These are phyloP conservation scores for Nephrotoma appendiculata DNA, from an alignment of 2,888 invertebrate species.

Conservation along the genomic window DNA sequence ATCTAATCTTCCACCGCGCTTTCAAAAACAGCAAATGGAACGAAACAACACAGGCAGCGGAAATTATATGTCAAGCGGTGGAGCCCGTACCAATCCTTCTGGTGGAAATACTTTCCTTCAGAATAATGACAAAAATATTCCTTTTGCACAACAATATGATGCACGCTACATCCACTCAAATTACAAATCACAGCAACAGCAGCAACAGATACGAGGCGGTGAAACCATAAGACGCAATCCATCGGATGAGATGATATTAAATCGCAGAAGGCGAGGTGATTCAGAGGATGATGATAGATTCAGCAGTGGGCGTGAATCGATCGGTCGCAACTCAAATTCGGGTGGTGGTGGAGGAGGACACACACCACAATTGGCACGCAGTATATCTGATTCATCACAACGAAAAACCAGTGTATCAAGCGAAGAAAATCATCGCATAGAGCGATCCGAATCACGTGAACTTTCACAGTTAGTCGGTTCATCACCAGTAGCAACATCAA, in stretches of 20 bases:
- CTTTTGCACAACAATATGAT: slow-evolving; percentile 22
- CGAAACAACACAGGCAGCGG: slow-evolving; percentile 13
- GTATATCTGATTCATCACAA: slow-evolving; percentile 33
- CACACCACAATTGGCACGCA: slow-evolving; percentile 25
- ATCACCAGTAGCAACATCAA: not conserved
- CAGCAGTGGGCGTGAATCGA: slow-evolving; percentile 15
- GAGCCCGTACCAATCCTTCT: not conserved
- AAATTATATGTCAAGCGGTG: not conserved
- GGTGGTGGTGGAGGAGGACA: slow-evolving; percentile 10
- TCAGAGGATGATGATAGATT: slow-evolving; percentile 20
- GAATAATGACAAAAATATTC: slow-evolving; percentile 14
- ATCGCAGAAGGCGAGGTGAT: slow-evolving; percentile 15
- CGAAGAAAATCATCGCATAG: slow-evolving; percentile 12
- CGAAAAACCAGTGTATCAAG: slow-evolving; percentile 30
- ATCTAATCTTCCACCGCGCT: slow-evolving; percentile 72
- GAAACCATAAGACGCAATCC: slow-evolving; percentile 13
- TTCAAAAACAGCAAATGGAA: slow-evolving; percentile 58
- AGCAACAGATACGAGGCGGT: slow-evolving; percentile 8
- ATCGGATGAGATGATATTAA: slow-evolving; percentile 13
- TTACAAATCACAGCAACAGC: slow-evolving; percentile 14
- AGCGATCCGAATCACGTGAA: slow-evolving; percentile 13
- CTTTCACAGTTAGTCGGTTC: not conserved
- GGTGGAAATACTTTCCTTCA: slow-evolving; percentile 16
- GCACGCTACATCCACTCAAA: slow-evolving; percentile 17
- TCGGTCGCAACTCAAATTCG: slow-evolving; percentile 14